Conservation (phyloP, 2,888 invertebrate genomes). For the Drosophila limbata region DNA sequence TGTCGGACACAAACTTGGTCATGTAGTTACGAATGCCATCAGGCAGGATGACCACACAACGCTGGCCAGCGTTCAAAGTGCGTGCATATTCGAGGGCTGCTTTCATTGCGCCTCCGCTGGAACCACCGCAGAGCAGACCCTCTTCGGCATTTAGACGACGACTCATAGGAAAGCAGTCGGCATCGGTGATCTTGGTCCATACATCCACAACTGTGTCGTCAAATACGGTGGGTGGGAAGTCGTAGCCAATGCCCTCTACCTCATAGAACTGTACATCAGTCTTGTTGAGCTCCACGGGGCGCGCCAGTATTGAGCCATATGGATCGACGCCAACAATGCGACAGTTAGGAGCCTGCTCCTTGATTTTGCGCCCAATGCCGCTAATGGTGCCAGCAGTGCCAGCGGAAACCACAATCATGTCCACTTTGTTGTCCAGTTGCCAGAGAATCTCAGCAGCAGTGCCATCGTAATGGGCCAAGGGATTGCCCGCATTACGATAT, state of each 20-base stretch:
- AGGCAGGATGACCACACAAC: conserved; percentile 95
- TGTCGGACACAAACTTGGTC: conserved; percentile 97
- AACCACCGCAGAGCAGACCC: conserved; percentile 97
- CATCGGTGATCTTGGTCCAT: conserved; percentile 95
- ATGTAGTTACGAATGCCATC: conserved; percentile 99
- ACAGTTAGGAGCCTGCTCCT: conserved; percentile 93
- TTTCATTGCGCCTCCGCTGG: conserved; percentile 93
- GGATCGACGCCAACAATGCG: conserved; percentile 96
- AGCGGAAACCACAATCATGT: conserved; percentile 94
- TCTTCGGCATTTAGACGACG: conserved; percentile 95
- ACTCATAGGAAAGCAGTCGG: conserved; percentile 92
- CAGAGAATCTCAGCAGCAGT: conserved; percentile 97
- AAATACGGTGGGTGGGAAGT: conserved; percentile 96
- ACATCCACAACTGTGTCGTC: conserved; percentile 92
- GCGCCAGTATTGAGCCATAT: conserved; percentile 95
- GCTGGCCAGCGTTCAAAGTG: conserved; percentile 91
- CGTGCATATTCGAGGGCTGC: conserved; percentile 91
- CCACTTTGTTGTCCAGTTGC: conserved; percentile 89
- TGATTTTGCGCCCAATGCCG: conserved; percentile 96
- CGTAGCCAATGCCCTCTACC: conserved; percentile 97
- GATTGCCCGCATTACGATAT: conserved; percentile 98
- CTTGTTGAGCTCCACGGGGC: conserved; percentile 91
- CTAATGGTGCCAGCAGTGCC: conserved; percentile 98
- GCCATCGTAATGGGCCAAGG: conserved; percentile 98
- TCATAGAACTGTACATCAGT: conserved; percentile 92